These are phyloP conservation scores for Pogonognathellus flavescens DNA, from an alignment of 1,140 invertebrate genomes.

Conservation along the genomic window DNA sequence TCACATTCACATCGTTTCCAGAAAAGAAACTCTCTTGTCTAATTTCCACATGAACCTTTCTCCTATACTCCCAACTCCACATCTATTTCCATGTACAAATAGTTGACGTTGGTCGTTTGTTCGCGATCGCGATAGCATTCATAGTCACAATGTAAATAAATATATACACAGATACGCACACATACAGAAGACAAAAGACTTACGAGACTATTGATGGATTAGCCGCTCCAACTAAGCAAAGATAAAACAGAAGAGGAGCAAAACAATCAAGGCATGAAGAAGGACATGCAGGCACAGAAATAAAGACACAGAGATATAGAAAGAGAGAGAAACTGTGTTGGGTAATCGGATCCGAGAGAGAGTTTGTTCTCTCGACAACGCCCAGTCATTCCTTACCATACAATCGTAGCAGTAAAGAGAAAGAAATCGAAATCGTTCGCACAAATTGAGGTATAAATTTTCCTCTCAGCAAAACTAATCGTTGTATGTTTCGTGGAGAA, in stretches of 20 bases:
- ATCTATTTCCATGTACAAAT: no score
- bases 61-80: no score
- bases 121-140: no score
- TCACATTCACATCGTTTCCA: no score
- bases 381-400: constrained; percentile 31
- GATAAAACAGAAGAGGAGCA: background rate
- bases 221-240: background rate
- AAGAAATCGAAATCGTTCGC: constrained; percentile 60
- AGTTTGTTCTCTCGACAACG: background rate
- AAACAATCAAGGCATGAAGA: constrained; percentile 9
- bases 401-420: constrained; percentile 6
- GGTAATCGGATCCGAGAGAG: constrained; percentile 12
- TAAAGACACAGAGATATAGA: constrained; percentile 1
- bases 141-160: constrained; percentile 2
- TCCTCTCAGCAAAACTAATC: constrained; percentile 61
- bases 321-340: background rate
- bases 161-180: constrained; percentile 1
- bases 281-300: background rate
- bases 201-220: constrained; percentile 42
- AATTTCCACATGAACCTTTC: no score
- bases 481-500: constrained; percentile 59
- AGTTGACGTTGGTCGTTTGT: no score
- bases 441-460: constrained; percentile 63
- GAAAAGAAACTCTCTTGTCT: no score
- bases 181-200: background rate